phyloP scores from a whole-genome alignment of 1,140 invertebrate species.

The Drosophila ohnishii region DNA sequence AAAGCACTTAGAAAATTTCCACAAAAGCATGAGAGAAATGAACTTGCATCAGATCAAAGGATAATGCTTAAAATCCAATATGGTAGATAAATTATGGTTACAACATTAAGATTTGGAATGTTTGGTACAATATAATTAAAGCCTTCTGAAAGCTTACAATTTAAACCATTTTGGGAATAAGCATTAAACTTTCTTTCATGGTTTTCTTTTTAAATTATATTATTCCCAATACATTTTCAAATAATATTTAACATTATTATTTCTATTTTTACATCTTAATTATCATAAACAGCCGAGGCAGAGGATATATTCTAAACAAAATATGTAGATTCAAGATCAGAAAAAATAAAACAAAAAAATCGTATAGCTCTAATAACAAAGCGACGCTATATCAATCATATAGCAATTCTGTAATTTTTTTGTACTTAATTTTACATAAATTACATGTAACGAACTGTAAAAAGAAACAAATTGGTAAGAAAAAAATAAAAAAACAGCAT shows the following conservation, averaged over 20 bases:
- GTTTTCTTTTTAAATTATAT: constrained; percentile 13
- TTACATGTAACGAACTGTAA: constrained; percentile 77
- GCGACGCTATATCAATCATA: constrained; percentile 69
- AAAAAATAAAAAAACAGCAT: constrained; percentile 55
- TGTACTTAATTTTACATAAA: constrained; percentile 80
- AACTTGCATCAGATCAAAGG: constrained; percentile 1
- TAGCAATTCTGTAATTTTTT: constrained; percentile 77
- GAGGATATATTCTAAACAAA: constrained; percentile 69
- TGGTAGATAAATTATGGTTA: background rate
- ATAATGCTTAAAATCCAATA: background rate
- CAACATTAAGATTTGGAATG: background rate
- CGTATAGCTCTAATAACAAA: constrained; percentile 78
- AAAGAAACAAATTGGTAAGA: constrained; percentile 78
- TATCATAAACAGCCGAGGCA: constrained; percentile 70
- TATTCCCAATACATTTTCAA: constrained; percentile 34
- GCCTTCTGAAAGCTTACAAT: too few relatives aligned
- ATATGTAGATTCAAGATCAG: constrained; percentile 49
- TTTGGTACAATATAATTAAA: background rate
- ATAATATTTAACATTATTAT: constrained; percentile 55
- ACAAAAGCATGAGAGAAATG: constrained; percentile 39
- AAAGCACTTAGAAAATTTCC: constrained; percentile 4
- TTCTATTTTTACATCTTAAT: constrained; percentile 71
- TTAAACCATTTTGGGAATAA: background rate
- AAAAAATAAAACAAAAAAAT: constrained; percentile 37
- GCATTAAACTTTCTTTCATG: constrained; percentile 33